Evolutionary conservation across 2,888 invertebrate species (phyloP).

Genomic region (Iphiclides podalirius): DNA sequence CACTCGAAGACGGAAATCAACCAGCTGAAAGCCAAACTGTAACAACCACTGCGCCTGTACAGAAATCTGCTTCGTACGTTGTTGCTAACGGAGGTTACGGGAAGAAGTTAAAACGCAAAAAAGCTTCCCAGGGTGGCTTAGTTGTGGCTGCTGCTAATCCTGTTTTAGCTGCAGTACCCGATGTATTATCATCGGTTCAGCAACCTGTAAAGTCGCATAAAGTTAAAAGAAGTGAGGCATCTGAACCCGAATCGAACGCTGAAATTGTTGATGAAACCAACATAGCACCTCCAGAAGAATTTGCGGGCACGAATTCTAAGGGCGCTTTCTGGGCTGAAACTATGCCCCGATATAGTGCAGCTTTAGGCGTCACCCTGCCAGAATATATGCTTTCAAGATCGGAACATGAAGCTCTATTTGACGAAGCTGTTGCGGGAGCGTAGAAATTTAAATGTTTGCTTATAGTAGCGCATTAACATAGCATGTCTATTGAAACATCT

Average conservation of each 20-base stretch:
- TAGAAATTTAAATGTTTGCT: conserved; percentile 50
- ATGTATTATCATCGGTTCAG: conserved; percentile 19
- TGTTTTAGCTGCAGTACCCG: conserved; percentile 36
- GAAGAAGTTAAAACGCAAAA: conserved; percentile 67
- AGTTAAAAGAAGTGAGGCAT: conserved; percentile 59
- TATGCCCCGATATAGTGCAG: conserved; percentile 81
- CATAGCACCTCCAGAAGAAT: conserved; percentile 71
- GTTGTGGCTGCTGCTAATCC: conserved; percentile 46
- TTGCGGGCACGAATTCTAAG: conserved; percentile 76
- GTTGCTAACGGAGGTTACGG: conserved; percentile 57
- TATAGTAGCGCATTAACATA: conserved; percentile 62
- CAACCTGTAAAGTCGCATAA: conserved; percentile 37
- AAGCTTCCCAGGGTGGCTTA: conserved; percentile 46
- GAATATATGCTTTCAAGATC: conserved; percentile 85
- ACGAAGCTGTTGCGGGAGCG: conserved; percentile 72
- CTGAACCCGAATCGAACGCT: conserved; percentile 51
- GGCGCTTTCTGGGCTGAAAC: conserved; percentile 85
- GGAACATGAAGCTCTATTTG: conserved; percentile 84
- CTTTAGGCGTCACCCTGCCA: conserved; percentile 82
- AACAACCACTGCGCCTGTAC: conserved; percentile 54
- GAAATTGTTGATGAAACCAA: conserved; percentile 57
- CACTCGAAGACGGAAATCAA: conserved; percentile 52
- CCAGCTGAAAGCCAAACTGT: conserved; percentile 65
- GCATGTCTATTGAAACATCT: conserved; percentile 64
- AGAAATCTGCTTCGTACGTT: conserved; percentile 63